Percentiles rank a stretch among this genome's conserved stretches.
Conservation (phyloP, 2,888 invertebrate genomes). For the Luperina testacea region DNA sequence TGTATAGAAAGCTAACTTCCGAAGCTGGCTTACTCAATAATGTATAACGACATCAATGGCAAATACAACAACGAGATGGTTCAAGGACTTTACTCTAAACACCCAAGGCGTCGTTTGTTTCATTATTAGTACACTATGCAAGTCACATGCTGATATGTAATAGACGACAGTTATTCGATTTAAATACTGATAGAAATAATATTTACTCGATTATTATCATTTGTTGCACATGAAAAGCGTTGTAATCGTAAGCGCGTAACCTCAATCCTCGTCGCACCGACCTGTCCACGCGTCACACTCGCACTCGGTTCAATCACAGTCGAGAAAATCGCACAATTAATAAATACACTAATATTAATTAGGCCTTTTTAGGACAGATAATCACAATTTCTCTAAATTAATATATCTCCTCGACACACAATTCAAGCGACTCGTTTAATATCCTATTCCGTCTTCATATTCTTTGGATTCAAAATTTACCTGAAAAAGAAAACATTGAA, state of each 20-base stretch:
- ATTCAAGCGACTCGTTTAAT: slow-evolving; percentile 72
- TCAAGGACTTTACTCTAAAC: slow-evolving; percentile 78
- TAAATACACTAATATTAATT: slow-evolving; percentile 89
- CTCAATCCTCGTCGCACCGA: slow-evolving; percentile 66
- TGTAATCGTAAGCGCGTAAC: slow-evolving; percentile 77
- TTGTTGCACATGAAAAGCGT: slow-evolving; percentile 80
- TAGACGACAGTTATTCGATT: slow-evolving; percentile 85
- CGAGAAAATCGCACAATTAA: slow-evolving; percentile 83
- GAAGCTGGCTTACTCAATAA: slow-evolving; percentile 78
- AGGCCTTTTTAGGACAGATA: slow-evolving; percentile 90
- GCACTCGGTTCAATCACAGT: slow-evolving; percentile 84
- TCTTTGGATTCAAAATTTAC: slow-evolving; percentile 84
- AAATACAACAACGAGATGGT: slow-evolving; percentile 82
- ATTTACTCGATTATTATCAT: slow-evolving; percentile 72
- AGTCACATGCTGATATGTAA: slow-evolving; percentile 90
- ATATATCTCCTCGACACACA: slow-evolving; percentile 77
- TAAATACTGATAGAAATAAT: slow-evolving; percentile 85
- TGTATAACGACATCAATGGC: slow-evolving; percentile 81
- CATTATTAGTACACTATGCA: slow-evolving; percentile 82
- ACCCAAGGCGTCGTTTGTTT: slow-evolving; percentile 80
- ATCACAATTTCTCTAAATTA: slow-evolving; percentile 87
- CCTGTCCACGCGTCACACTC: slow-evolving; percentile 70
- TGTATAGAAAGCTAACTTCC: slow-evolving; percentile 84
- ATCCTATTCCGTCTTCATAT: slow-evolving; percentile 70
- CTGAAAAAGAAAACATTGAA: slow-evolving; percentile 66